Base-by-base conservation (phyloP, 2,888 invertebrate species). In the Drosophila phalerata region DNA sequence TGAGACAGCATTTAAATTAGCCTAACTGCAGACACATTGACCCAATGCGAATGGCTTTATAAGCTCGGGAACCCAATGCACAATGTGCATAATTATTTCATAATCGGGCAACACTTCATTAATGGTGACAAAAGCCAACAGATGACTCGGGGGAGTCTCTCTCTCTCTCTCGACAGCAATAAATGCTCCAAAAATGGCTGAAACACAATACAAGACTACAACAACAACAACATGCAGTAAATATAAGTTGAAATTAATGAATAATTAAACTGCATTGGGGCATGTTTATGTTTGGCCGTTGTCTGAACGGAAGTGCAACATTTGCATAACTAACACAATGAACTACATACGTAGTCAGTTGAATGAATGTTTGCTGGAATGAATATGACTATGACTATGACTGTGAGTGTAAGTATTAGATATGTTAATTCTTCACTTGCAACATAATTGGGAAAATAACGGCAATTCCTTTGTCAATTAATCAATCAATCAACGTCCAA, bases 381-480 rank as follows among this genome's bases (percentile, higher is more conserved):
- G 1, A 45, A 56, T 28, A 28, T 28, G 32, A 45, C 43, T 34
- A 0, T 34, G 6, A 15, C 28, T 53, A 11, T 19, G 37, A 10
- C 15, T 38, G 13, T 11, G 17, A 13, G 19, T 17, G 5, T n/a
- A n/a, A 17, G 57, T 45, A 28, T 56, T 74, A 60, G 64, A 85
- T 74, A 85, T 87, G 85, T 62, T 72, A 72, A 79, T 74, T 55
- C 52, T 30, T 75, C 72, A 69, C 64, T 61, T 47, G 32, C 30
- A 37, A 61, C 78, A 53, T 67, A 74, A 70, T 73, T 62, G 69
- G 58, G 30, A 52, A 57, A 53, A 60, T 85, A 90, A 90, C 91
- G 90, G 91, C 88, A 79, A 28, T 56, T 69, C 85, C 79, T 89
- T 90, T 90, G 89, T 88, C 86, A 89, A 90, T 91, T 90, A 90